Base-by-base conservation (phyloP, 1,140 invertebrate species). In the Drosophila gunungcola region DNA sequence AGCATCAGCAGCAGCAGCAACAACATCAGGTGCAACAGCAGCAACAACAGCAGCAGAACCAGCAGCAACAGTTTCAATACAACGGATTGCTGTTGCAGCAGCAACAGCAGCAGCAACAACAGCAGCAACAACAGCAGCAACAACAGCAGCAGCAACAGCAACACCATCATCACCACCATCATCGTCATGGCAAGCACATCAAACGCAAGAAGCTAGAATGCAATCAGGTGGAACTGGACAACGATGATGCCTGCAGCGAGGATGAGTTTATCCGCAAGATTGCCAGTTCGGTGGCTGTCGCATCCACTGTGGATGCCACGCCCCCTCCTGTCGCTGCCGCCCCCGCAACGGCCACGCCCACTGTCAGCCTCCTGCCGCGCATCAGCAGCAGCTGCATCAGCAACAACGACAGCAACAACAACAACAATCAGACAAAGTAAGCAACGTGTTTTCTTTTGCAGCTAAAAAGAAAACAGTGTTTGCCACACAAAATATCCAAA, bases 191-290 rank as follows among this genome's bases (percentile, higher is more conserved):
- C 43, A 88, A 89, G 46, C 62, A 78, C 11, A 61, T 93, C 58
- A 95, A 95, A 85, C 93, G 94, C 54, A 93, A 93, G 63, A 94
- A 94, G 81, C 93, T 95, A 83, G 94, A 95, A 93, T 95, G 57
- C 95, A 95, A 77, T 45, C 95, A 95, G 27, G 72, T 92, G 27
- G 85, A 92, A 89, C 80, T 95, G 39, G 95, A 96, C 89, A 95
- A 95, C 54, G 95, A 96, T 73, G 94, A 96, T 74, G 94, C 94
- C 32, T 96, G 95, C 70, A 92, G 91, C 63, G 91, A 92, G 56
- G 91, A 92, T 61, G 91, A 91, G 57, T 92, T 92, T 16, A 92
- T 92, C 45, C 69, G 84, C 16, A 92, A 92, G 69, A 92, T 92
- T 53, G 82, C 90, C 48, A 92, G 67, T 12, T 53, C 82, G 2